A percentile compares a stretch with the other conserved stretches of the same genome.
These are phyloP conservation scores for Hipposideros larvatus DNA, from an alignment of 2,797 vertebrate species.

Conservation along the genomic window DNA sequence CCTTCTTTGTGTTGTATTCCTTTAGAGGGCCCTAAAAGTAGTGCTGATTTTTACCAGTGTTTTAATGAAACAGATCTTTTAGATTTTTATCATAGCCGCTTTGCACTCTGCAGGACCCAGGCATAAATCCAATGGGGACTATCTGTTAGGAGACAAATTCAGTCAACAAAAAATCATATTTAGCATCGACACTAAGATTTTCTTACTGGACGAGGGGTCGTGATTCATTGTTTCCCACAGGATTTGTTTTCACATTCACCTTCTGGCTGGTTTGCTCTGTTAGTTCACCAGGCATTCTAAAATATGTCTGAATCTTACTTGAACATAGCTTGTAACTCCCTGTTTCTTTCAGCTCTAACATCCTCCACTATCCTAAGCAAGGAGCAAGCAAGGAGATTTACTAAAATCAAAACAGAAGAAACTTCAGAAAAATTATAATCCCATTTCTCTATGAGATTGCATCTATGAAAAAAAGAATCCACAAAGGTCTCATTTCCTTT, in stretches of 20 bases:
- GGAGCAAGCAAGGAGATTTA: not conserved
- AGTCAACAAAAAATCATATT: constrained; percentile 26
- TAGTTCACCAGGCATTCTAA: not conserved
- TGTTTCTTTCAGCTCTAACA: constrained; percentile 5
- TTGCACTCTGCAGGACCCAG: not conserved
- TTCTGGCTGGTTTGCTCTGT: not conserved
- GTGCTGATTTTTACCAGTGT: not conserved
- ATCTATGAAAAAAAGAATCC: not conserved
- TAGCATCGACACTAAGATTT: not conserved
- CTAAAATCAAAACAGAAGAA: not conserved
- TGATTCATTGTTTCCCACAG: not conserved
- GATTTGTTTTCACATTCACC: constrained; percentile 2
- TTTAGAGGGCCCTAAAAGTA: not conserved
- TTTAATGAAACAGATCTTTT: constrained; percentile 28
- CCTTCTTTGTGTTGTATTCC: not conserved
- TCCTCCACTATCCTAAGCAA: not conserved
- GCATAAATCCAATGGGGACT: not conserved
- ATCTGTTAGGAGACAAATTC: not conserved
- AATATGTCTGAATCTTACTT: constrained; percentile 4
- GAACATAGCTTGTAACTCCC: not conserved
- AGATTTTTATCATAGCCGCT: not conserved
- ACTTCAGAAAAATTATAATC: not conserved
- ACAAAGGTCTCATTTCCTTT: not conserved
- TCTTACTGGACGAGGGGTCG: not conserved
- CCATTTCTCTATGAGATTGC: not conserved